Evolutionary conservation across 1,140 invertebrate genomes (phyloP).

Genomic region (Achroia grisella): DNA sequence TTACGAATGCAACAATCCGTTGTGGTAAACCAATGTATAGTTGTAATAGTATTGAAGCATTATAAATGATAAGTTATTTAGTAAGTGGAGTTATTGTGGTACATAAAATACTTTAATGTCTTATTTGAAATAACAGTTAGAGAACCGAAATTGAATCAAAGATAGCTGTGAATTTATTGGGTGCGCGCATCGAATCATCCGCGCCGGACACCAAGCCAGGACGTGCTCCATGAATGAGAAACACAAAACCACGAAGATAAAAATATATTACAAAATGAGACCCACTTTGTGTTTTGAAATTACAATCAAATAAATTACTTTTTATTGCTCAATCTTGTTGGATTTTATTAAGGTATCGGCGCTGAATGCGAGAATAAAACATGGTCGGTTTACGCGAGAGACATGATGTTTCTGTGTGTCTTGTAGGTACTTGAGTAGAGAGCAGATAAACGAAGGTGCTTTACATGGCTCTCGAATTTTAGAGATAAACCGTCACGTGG

Average conservation of each 20-base stretch:
- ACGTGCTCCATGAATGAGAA: constrained; percentile 49
- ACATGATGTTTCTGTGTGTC: constrained; percentile 47
- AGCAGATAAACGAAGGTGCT: constrained; percentile 47
- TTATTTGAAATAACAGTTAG: constrained; percentile 25
- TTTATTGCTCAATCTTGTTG: constrained; percentile 73
- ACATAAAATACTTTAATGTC: constrained; percentile 19
- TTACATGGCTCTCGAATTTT: constrained; percentile 52
- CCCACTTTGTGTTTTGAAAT: constrained; percentile 70
- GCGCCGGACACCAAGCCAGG: constrained; percentile 32
- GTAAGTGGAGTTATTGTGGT: constrained; percentile 15
- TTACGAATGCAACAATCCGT: background rate
- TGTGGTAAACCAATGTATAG: background rate
- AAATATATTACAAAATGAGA: constrained; percentile 68
- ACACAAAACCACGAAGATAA: constrained; percentile 66
- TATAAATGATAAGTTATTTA: constrained; percentile 7
- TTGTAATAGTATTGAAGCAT: background rate
- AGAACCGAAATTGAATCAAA: constrained; percentile 32
- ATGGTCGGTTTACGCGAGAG: constrained; percentile 59
- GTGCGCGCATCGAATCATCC: constrained; percentile 35
- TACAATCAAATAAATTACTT: constrained; percentile 73
- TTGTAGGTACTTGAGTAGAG: constrained; percentile 11
- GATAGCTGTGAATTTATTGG: constrained; percentile 35
- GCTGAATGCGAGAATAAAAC: constrained; percentile 63
- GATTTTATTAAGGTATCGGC: constrained; percentile 70
- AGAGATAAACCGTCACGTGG: constrained; percentile 48